These are phyloP conservation scores for Saccopteryx bilineata DNA, from an alignment of 2,113 vertebrate species.

Conservation along the genomic window DNA sequence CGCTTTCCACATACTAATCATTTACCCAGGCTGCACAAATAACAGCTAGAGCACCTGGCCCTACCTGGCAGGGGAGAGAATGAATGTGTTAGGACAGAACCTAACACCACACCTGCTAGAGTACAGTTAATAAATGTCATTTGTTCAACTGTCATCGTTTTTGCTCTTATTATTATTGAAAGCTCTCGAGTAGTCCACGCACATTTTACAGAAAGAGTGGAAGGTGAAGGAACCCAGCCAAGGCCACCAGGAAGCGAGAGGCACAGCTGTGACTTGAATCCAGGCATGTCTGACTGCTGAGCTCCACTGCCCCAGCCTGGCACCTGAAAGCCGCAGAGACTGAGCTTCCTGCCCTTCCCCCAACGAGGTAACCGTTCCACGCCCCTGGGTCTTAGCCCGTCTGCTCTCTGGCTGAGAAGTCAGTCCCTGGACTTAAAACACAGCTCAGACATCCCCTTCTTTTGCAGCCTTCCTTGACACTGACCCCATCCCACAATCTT, in stretches of 20 bases:
- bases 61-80: background rate
- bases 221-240: background rate
- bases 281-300: background rate
- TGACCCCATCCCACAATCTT: no score
- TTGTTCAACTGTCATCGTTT: background rate
- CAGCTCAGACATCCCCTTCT: background rate
- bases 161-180: background rate
- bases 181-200: background rate
- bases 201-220: background rate
- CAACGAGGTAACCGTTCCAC: background rate
- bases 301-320: background rate
- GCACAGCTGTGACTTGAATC: background rate
- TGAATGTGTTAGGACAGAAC: background rate
- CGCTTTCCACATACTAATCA: background rate
- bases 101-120: background rate
- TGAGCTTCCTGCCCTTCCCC: background rate
- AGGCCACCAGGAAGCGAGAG: background rate
- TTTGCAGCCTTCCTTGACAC: background rate
- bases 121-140: background rate
- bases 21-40: background rate
- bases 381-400: background rate
- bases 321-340: background rate
- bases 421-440: background rate
- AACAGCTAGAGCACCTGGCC: background rate
- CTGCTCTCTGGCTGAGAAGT: background rate